Evolutionary conservation across 2,797 vertebrate genomes (phyloP), one percentile per base, ranked within the genome.

Genomic region (Aselliscus stoliczkanus): DNA sequence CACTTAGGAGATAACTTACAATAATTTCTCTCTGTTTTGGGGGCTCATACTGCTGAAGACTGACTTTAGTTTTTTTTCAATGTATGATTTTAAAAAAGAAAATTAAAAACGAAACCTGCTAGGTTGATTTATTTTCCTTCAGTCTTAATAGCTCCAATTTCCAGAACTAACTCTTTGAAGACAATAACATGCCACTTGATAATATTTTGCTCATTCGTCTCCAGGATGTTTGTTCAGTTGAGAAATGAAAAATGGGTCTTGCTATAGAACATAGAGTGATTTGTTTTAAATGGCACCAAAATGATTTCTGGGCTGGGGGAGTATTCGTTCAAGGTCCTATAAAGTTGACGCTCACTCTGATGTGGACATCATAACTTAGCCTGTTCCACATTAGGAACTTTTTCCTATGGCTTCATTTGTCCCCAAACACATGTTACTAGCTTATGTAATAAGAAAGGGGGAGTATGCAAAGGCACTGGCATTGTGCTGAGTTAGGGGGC

Each of bases 211-310:
- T 95, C 65, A 94, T 93, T 97, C 39, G 10, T 37, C 82, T 96
- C 86, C 70, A 88, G 93, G 97, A 97, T 81, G 75, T 82, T 94
- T 96, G 88, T 94, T 75, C 64, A 84, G 81, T 21, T 88, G 92
- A 98, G 95, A 97, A 97, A 96, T 90, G 90, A 96, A 97, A 50
- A 91, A 96, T 97, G 50, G 50, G 58, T 94, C 90, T 96, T 91
- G 72, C n/a, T 60, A 60, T 60, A 62, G 83, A 95, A 82, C 58
- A 97, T 93, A 95, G 58, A 86, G 34, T 86, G 88, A 73, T 89
- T 95, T 94, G 56, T 89, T 93, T 15, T 80, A 39, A 97, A 97
- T 62, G 79, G 31, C 44, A 31, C 14, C 72, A 69, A 92, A 88
- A 80, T n/a, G 27, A 31, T 96, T 96, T 96, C 86, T 77, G 90